A percentile compares a stretch with the other conserved stretches of the same genome.
These are phyloP conservation scores for Apantesis nais DNA, from an alignment of 2,888 invertebrate species.

Conservation along the genomic window DNA sequence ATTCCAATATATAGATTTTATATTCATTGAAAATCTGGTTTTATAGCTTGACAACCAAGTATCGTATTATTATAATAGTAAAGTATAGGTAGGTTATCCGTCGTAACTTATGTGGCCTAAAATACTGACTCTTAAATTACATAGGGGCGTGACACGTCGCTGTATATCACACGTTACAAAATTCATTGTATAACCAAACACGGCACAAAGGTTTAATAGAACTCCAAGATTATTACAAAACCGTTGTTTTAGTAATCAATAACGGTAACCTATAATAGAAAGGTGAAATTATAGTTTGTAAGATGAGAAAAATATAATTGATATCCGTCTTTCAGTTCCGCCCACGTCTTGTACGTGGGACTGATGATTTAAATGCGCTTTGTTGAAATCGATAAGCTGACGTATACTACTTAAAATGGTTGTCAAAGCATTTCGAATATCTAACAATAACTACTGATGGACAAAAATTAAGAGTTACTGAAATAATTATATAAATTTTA, in stretches of 20 bases:
- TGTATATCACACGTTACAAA: constrained; percentile 42
- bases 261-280: constrained; percentile 9
- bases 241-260: constrained; percentile 38
- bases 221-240: constrained; percentile 10
- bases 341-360: constrained; percentile 20
- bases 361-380: constrained; percentile 15
- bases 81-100: not conserved
- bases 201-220: constrained; percentile 32
- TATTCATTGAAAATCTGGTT: not conserved
- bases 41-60: not conserved
- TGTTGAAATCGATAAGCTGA: not conserved
- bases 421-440: not conserved
- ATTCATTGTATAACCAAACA: constrained; percentile 27
- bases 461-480: constrained; percentile 1
- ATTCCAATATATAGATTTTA: not conserved
- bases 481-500: constrained; percentile 17
- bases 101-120: not conserved
- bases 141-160: constrained; percentile 30
- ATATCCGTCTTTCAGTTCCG: not conserved
- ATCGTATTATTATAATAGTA: not conserved
- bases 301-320: not conserved
- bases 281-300: constrained; percentile 9
- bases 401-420: not conserved
- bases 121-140: not conserved
- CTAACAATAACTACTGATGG: not conserved